Conservation (phyloP, 2,888 invertebrate species). For the Spialia ferax region DNA sequence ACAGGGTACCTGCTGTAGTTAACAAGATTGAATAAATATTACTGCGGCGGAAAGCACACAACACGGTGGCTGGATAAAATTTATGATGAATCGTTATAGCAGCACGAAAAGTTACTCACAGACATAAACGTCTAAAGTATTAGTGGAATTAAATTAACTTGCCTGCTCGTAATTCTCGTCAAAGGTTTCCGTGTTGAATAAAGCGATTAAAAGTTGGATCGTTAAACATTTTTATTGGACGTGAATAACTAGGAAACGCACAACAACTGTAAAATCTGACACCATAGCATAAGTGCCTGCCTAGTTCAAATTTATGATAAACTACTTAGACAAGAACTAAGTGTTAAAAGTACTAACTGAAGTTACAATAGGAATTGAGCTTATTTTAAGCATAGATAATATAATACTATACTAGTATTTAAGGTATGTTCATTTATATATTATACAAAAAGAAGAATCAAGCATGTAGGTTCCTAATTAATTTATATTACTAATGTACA, state of each 20-base stretch:
- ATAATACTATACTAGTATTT: too few relatives aligned
- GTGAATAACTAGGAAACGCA: conserved; percentile 27
- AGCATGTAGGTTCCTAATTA: too few relatives aligned
- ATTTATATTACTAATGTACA: too few relatives aligned
- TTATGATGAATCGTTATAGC: conserved; percentile 53
- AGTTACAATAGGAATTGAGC: too few relatives aligned
- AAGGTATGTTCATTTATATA: too few relatives aligned
- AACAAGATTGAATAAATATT: conserved; percentile 47
- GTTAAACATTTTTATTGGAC: conserved; percentile 34
- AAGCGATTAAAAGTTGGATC: conserved; percentile 28
- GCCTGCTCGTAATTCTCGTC: conserved; percentile 52
- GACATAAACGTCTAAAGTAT: conserved; percentile 50
- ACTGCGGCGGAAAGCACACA: conserved; percentile 50
- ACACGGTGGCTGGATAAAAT: conserved; percentile 53
- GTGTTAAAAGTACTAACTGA: too few relatives aligned
- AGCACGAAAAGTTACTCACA: conserved; percentile 35
- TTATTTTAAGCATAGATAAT: too few relatives aligned
- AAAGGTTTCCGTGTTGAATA: conserved; percentile 47
- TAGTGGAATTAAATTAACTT: conserved; percentile 48
- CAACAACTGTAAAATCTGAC: neutral
- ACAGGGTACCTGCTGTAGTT: conserved; percentile 49
- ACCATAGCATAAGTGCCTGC: neutral
- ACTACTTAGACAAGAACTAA: too few relatives aligned
- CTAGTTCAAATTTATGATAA: neutral
- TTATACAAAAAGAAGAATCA: too few relatives aligned